Conservation (phyloP, 2,797 vertebrate species). For the Cossypha polioptera region DNA sequence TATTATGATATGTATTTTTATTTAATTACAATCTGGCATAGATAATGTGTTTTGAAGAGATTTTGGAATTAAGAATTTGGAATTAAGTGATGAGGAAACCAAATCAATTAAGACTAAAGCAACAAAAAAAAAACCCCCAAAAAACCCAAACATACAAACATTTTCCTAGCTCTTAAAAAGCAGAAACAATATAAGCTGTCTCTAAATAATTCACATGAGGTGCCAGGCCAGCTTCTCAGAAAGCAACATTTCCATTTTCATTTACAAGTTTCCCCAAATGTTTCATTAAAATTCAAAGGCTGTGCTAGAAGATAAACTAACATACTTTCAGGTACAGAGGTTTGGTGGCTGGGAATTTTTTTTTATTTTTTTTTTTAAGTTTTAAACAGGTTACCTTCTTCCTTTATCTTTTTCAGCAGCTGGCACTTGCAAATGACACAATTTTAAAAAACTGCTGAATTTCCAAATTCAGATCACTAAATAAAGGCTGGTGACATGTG, state of each 20-base stretch:
- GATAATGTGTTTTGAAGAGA: not conserved
- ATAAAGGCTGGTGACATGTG: not conserved
- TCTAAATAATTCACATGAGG: conserved; percentile 41
- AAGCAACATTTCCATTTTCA: conserved; percentile 54
- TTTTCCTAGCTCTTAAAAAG: conserved; percentile 5
- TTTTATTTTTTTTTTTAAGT: not conserved
- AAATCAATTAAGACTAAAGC: not conserved
- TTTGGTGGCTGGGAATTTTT: not conserved
- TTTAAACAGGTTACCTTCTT: conserved; percentile 21
- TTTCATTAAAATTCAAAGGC: conserved; percentile 63
- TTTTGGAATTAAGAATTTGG: not conserved
- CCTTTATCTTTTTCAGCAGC: conserved; percentile 33
- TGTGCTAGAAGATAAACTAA: conserved; percentile 27
- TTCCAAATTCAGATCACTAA: not conserved
- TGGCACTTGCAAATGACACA: conserved; percentile 13
- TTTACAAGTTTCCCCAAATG: conserved; percentile 51
- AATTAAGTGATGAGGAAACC: not conserved
- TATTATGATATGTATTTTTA: not conserved
- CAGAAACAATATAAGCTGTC: not conserved
- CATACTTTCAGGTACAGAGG: not conserved
- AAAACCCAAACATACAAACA: not conserved
- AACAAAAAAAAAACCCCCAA: not conserved
- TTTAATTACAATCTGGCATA: not conserved
- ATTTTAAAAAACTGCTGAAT: not conserved
- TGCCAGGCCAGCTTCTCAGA: conserved; percentile 4